Conservation (phyloP, 2,113 vertebrate genomes). For the Aphyosemion australe region DNA sequence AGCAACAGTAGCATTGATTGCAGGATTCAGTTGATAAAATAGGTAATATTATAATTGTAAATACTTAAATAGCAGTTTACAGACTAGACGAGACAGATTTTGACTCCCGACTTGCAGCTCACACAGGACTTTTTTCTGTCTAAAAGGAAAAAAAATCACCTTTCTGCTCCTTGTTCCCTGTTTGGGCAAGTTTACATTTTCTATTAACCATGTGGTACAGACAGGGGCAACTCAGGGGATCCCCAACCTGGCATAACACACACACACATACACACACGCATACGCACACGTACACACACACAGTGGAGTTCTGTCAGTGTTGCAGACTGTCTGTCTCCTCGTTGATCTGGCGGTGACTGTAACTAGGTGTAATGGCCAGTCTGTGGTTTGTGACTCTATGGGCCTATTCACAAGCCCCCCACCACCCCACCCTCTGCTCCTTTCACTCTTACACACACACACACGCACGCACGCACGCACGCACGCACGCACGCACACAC, state of each 20-base stretch:
- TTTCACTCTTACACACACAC: conserved; percentile 23
- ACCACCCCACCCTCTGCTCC: conserved; percentile 28
- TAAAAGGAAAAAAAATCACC: conserved; percentile 51
- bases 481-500: no score
- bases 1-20: neutral
- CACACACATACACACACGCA: conserved; percentile 30
- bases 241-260: conserved; percentile 73
- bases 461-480: conserved; percentile 13
- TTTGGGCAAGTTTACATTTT: conserved; percentile 76
- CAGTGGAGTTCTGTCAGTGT: conserved; percentile 75
- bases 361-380: conserved; percentile 86
- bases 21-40: neutral
- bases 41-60: neutral
- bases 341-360: conserved; percentile 88
- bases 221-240: conserved; percentile 77
- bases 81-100: conserved; percentile 14
- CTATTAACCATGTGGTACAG: conserved; percentile 79
- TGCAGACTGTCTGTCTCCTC: conserved; percentile 89
- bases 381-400: conserved; percentile 84
- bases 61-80: conserved; percentile 31
- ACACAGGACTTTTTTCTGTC: conserved; percentile 70
- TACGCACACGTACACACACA: conserved; percentile 58
- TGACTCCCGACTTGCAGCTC: conserved; percentile 25
- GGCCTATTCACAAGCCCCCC: conserved; percentile 77
- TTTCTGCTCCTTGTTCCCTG: conserved; percentile 59